These are phyloP conservation scores for Ophiodon elongatus DNA, from an alignment of 2,113 vertebrate species.

Conservation along the genomic window DNA sequence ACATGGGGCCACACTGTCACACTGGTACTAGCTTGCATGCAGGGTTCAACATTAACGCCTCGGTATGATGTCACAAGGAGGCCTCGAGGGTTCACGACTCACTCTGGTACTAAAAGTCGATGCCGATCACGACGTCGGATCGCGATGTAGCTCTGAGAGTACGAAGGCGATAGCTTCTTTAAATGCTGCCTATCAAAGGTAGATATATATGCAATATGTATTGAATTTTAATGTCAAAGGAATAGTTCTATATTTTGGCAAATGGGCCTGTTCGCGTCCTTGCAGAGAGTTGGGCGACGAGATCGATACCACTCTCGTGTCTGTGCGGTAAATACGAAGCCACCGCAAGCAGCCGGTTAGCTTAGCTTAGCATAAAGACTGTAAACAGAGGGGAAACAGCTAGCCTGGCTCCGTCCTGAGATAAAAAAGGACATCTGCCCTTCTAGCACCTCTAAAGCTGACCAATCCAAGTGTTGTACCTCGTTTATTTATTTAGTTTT, in stretches of 20 bases:
- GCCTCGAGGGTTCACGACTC: slow-evolving; percentile 32
- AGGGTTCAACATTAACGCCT: slow-evolving; percentile 42
- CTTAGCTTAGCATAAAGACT: too few species aligned
- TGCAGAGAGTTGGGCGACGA: too few species aligned
- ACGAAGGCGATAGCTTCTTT: not conserved
- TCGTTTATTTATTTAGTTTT: too few species aligned
- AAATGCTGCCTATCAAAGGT: not conserved
- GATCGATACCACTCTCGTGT: too few species aligned
- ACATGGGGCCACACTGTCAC: slow-evolving; percentile 37
- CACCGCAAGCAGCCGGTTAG: too few species aligned
- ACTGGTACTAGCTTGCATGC: slow-evolving; percentile 39
- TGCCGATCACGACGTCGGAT: not conserved
- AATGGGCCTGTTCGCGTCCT: too few species aligned
- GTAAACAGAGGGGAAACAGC: too few species aligned
- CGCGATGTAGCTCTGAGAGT: not conserved
- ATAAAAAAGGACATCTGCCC: too few species aligned
- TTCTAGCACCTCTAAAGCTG: not conserved
- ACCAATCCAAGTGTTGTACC: not conserved
- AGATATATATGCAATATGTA: not conserved
- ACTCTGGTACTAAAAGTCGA: slow-evolving; percentile 6
- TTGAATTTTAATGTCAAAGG: not conserved
- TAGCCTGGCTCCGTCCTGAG: too few species aligned
- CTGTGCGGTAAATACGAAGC: too few species aligned
- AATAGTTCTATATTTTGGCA: not conserved
- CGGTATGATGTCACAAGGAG: slow-evolving; percentile 29